A percentile compares a stretch with the other conserved stretches of the same genome.
phyloP scores from a whole-genome alignment of 2,888 invertebrate species.

The Oscheius sp. region DNA sequence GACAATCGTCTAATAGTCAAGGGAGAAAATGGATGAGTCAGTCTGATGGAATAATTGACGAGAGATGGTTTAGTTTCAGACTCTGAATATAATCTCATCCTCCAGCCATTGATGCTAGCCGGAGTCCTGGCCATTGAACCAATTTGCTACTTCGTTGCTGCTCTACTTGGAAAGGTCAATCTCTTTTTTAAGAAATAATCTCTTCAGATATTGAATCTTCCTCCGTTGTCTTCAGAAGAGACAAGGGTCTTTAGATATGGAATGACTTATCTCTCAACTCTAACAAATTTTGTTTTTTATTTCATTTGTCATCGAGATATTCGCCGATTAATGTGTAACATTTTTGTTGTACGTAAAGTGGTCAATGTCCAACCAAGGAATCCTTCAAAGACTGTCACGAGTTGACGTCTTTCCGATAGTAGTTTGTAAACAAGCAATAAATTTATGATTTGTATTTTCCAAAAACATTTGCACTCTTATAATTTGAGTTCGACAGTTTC shows the following conservation, averaged over 20 bases:
- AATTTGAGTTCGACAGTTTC: neutral
- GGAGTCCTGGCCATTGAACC: neutral
- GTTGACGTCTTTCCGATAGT: neutral
- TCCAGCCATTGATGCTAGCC: neutral
- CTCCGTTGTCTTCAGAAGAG: neutral
- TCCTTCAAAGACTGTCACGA: neutral
- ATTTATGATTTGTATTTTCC: neutral
- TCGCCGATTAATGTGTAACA: neutral
- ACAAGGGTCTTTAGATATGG: neutral
- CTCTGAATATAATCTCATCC: neutral
- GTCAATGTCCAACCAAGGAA: neutral
- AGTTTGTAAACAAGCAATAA: neutral
- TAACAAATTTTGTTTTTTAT: neutral
- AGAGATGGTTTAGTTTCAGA: neutral
- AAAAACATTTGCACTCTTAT: neutral
- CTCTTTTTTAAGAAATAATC: neutral
- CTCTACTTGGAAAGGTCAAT: neutral
- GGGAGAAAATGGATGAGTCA: neutral
- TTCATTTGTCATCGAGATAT: conserved; percentile 2
- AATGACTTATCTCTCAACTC: neutral
- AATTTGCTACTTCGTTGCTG: neutral
- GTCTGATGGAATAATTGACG: neutral
- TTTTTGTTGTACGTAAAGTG: neutral
- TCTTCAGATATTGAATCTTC: neutral
- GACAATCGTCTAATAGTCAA: neutral